These are phyloP conservation scores for Acrobasis consociella DNA, from an alignment of 2,888 invertebrate species.

Conservation along the genomic window DNA sequence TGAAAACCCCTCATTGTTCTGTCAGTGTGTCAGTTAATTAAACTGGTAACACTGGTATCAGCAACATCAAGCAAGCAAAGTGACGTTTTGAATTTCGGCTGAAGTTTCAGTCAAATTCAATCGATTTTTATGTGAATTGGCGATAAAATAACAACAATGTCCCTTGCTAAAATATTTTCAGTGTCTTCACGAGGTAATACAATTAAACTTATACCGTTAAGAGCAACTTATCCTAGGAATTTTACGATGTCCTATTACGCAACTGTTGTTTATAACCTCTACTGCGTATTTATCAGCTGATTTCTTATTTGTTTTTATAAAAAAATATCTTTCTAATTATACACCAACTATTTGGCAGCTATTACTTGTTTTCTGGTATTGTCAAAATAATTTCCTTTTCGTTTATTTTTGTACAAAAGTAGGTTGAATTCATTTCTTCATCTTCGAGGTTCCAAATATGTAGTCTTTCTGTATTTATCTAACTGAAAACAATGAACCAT, in stretches of 20 bases:
- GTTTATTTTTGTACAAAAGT: neutral
- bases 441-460: neutral
- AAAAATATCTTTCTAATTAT: neutral
- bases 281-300: slow-evolving; percentile 48
- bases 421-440: neutral
- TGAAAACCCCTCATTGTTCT: too few relatives aligned
- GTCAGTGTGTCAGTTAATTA: too few relatives aligned
- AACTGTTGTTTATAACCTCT: slow-evolving; percentile 71
- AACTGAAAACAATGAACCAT: neutral
- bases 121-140: slow-evolving; percentile 4
- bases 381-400: neutral
- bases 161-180: slow-evolving; percentile 80
- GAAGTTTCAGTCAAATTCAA: slow-evolving; percentile 25
- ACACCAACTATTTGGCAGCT: neutral
- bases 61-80: too few relatives aligned
- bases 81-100: slow-evolving; percentile 25
- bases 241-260: slow-evolving; percentile 56
- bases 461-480: too few relatives aligned
- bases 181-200: slow-evolving; percentile 69
- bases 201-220: slow-evolving; percentile 8
- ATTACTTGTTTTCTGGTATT: neutral
- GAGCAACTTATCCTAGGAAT: slow-evolving; percentile 1
- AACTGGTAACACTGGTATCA: slow-evolving; percentile 17
- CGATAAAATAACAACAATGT: slow-evolving; percentile 54
- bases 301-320: slow-evolving; percentile 23